These are phyloP conservation scores for Gallinago jamesoni DNA, from an alignment of 2,113 vertebrate genomes.

Conservation along the genomic window DNA sequence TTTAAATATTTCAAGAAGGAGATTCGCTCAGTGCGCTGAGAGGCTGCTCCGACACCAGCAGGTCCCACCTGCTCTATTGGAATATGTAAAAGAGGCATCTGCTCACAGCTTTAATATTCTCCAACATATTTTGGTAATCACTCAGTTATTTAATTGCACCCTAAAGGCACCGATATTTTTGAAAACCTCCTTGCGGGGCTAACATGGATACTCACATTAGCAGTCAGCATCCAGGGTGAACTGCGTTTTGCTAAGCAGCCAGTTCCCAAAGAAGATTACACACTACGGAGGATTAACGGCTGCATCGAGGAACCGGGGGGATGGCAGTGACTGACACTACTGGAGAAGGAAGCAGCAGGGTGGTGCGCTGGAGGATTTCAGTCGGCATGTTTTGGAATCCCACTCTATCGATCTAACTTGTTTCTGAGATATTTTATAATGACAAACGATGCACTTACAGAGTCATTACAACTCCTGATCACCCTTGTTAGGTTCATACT, in stretches of 20 bases:
- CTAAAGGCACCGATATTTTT: neutral
- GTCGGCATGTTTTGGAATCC: neutral
- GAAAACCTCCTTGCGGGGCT: neutral
- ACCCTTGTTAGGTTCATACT: neutral
- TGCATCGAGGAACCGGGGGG: neutral
- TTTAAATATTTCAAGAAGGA: conserved; percentile 39
- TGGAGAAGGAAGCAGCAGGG: neutral
- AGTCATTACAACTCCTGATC: conserved; percentile 19
- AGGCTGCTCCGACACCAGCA: neutral
- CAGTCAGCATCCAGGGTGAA: neutral
- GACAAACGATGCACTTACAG: neutral
- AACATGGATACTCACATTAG: neutral
- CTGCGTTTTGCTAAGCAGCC: conserved; percentile 39
- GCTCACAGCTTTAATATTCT: conserved; percentile 31
- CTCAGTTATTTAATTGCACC: conserved; percentile 52
- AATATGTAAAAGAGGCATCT: conserved; percentile 36
- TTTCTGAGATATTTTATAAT: conserved; percentile 39
- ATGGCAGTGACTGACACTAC: neutral
- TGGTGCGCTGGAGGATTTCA: neutral
- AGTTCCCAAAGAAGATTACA: conserved; percentile 46
- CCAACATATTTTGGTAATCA: conserved; percentile 23
- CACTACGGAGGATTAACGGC: conserved; percentile 1
- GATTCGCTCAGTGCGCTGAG: neutral
- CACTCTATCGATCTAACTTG: neutral
- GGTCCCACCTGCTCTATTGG: conserved; percentile 36